Conservation (phyloP, 2,797 vertebrate species). For the Chaenodraco wilsoni region DNA sequence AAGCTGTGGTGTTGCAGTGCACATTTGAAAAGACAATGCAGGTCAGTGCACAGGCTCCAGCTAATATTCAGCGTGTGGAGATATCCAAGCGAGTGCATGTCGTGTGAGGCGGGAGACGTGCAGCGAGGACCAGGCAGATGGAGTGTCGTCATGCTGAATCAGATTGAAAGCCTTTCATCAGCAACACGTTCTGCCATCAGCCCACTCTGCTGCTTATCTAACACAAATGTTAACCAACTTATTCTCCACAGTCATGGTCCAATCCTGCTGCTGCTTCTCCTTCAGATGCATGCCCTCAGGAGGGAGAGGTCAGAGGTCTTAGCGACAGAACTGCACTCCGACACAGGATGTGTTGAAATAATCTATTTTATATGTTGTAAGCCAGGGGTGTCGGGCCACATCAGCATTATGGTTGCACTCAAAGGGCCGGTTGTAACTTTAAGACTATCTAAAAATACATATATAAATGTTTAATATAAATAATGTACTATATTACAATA, state of each 20-base stretch:
- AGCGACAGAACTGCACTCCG: too few species aligned
- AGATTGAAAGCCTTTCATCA: constrained; percentile 59
- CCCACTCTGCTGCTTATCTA: constrained; percentile 65
- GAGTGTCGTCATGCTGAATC: constrained; percentile 68
- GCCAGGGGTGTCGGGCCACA: too few species aligned
- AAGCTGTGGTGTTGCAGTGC: neutral
- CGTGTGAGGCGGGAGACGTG: constrained; percentile 21
- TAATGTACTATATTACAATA: too few species aligned
- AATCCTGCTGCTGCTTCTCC: too few species aligned
- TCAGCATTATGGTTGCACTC: too few species aligned
- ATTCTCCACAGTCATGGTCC: constrained; percentile 27
- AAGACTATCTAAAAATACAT: too few species aligned
- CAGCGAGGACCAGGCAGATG: constrained; percentile 57
- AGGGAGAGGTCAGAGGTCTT: too few species aligned
- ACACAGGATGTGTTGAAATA: neutral
- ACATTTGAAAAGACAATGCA: neutral
- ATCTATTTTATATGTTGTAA: too few species aligned
- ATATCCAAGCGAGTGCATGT: constrained; percentile 20
- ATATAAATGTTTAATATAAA: too few species aligned
- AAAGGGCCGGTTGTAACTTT: too few species aligned
- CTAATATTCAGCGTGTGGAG: neutral
- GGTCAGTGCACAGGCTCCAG: neutral
- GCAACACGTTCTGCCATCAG: constrained; percentile 52
- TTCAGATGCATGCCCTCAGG: too few species aligned
- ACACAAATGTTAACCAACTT: constrained; percentile 59